Evolutionary conservation across 2,888 invertebrate species (phyloP).

Genomic region (Erebia ligea): DNA sequence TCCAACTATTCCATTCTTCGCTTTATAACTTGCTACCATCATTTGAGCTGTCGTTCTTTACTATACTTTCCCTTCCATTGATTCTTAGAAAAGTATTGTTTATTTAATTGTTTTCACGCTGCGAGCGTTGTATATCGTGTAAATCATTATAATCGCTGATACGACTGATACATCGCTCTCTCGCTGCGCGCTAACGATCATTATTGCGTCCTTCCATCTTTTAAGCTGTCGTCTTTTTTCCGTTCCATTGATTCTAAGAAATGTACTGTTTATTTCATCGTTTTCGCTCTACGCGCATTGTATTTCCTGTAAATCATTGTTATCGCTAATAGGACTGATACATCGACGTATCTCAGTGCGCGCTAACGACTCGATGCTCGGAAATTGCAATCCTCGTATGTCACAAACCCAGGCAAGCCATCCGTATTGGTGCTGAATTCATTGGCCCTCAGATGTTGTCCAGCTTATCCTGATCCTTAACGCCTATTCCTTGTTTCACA

Average conservation of each 20-base stretch:
- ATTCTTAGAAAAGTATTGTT: too few species aligned
- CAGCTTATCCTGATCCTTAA: slow-evolving; percentile 51
- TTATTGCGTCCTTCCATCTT: neutral
- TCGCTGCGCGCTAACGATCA: too few species aligned
- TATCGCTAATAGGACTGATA: slow-evolving; percentile 53
- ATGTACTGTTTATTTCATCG: slow-evolving; percentile 35
- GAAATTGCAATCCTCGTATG: slow-evolving; percentile 78
- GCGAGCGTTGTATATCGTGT: too few species aligned
- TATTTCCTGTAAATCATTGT: slow-evolving; percentile 61
- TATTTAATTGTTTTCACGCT: too few species aligned
- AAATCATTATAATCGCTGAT: too few species aligned
- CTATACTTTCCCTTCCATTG: too few species aligned
- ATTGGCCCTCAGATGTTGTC: slow-evolving; percentile 54
- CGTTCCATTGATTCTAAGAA: slow-evolving; percentile 19
- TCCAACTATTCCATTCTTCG: neutral
- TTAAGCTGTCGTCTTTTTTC: neutral
- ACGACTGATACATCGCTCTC: too few species aligned
- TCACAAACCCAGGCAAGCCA: slow-evolving; percentile 64
- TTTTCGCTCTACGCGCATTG: slow-evolving; percentile 52
- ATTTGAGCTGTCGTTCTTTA: too few species aligned
- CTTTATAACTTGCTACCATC: neutral
- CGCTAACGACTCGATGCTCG: slow-evolving; percentile 67
- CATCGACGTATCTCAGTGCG: slow-evolving; percentile 47
- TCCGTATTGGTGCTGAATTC: slow-evolving; percentile 60
- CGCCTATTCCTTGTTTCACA: slow-evolving; percentile 44